Percentiles rank a stretch among this genome's conserved stretches.
Conservation (phyloP, 2,113 vertebrate species). For the Eidolon helvum region DNA sequence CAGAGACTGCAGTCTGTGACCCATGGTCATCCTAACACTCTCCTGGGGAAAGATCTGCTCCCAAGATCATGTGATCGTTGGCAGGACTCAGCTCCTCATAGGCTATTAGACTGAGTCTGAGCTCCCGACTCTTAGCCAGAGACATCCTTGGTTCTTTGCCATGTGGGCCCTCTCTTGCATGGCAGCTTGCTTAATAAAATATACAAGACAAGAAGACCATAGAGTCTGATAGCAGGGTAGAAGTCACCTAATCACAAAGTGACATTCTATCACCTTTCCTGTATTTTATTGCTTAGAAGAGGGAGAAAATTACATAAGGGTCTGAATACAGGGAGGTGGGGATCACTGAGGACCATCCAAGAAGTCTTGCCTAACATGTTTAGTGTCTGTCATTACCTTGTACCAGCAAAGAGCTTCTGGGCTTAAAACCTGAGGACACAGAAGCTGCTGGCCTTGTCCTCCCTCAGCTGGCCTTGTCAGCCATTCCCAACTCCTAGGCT, state of each 20-base stretch:
- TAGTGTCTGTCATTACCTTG: neutral
- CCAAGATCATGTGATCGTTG: neutral
- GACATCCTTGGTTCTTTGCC: neutral
- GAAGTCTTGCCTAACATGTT: neutral
- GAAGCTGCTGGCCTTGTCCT: neutral
- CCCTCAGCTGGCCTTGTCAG: neutral
- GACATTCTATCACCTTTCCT: neutral
- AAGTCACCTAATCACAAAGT: neutral
- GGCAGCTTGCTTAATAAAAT: neutral
- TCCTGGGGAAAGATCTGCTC: neutral
- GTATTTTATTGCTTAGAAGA: neutral
- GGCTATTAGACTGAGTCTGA: neutral
- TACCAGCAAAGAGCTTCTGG: neutral
- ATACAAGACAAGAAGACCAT: neutral
- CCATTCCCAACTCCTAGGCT: neutral
- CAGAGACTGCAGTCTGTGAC: neutral
- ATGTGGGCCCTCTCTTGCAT: accelerated
- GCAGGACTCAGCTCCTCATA: neutral
- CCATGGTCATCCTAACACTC: neutral
- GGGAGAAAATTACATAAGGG: neutral
- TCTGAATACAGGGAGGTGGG: neutral
- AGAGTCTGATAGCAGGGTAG: neutral
- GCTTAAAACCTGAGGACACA: neutral
- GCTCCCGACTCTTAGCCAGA: neutral
- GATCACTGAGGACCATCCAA: neutral